A percentile compares a stretch with the other conserved stretches of the same genome.
Conservation (phyloP, 2,888 invertebrate species). For the Chouioia cunea region DNA sequence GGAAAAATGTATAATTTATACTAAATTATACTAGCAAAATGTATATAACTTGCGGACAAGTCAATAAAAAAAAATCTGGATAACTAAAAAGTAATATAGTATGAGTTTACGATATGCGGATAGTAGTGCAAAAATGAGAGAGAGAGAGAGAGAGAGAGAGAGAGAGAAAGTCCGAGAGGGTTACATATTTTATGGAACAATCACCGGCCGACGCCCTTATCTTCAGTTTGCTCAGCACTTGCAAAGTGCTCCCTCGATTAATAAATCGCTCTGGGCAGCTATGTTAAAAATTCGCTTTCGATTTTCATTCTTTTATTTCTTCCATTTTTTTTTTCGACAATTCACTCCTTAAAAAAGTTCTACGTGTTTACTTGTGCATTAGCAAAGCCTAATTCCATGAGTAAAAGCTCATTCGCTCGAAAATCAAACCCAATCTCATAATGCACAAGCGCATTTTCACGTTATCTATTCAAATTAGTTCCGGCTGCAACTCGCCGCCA, state of each 20-base stretch:
- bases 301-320: too few species aligned
- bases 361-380: slow-evolving; percentile 33
- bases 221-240: slow-evolving; percentile 63
- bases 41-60: not conserved
- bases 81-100: slow-evolving; percentile 31
- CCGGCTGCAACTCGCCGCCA: not conserved
- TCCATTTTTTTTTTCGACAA: too few species aligned
- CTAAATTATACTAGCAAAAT: not conserved
- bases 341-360: too few species aligned
- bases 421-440: slow-evolving; percentile 39
- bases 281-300: not conserved
- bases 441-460: slow-evolving; percentile 20
- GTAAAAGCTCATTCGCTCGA: slow-evolving; percentile 7
- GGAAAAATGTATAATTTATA: slow-evolving; percentile 4
- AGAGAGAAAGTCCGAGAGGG: slow-evolving; percentile 54
- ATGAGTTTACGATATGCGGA: slow-evolving; percentile 37
- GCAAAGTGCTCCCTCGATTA: slow-evolving; percentile 36
- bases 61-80: too few species aligned
- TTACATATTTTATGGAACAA: slow-evolving; percentile 68
- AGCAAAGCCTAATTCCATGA: slow-evolving; percentile 31
- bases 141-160: slow-evolving; percentile 43
- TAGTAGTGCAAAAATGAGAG: slow-evolving; percentile 28
- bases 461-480: slow-evolving; percentile 44
- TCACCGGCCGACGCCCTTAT: slow-evolving; percentile 64
- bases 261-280: slow-evolving; percentile 21